Percentiles rank a stretch among this genome's conserved stretches.
Conservation (phyloP, 2,797 vertebrate genomes). For the Gallirallus australis region DNA sequence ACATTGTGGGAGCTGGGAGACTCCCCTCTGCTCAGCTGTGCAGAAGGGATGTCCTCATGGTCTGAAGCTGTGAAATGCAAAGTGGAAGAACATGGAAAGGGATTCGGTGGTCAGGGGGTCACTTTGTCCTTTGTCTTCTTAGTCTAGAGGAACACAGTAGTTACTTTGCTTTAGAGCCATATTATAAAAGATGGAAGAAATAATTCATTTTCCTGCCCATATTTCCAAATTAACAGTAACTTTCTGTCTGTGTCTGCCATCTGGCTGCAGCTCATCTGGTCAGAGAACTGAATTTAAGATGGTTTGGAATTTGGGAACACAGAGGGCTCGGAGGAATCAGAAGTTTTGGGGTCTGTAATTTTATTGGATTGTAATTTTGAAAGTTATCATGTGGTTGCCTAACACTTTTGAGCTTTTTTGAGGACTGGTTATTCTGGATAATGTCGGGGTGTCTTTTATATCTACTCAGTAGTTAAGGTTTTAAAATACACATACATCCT, state of each 20-base stretch:
- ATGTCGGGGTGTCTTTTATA: not conserved
- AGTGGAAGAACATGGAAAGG: not conserved
- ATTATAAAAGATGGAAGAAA: not conserved
- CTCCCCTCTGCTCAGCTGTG: not conserved
- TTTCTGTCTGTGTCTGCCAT: not conserved
- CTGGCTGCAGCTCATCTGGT: not conserved
- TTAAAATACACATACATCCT: not conserved
- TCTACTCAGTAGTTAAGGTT: not conserved
- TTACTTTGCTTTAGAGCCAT: not conserved
- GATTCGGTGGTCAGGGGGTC: accelerated
- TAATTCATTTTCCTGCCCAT: not conserved
- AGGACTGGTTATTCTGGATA: not conserved
- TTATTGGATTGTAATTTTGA: not conserved
- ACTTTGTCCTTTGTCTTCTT: not conserved
- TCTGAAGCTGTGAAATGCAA: not conserved
- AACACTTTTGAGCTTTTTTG: not conserved
- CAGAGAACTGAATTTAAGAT: not conserved
- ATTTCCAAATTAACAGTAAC: not conserved
- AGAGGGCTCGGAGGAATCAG: not conserved
- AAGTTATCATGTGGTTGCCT: not conserved
- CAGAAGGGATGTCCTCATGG: not conserved
- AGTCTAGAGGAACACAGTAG: not conserved
- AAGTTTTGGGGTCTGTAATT: not conserved
- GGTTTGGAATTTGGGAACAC: not conserved
- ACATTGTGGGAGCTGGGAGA: not conserved